Conservation (phyloP, 2,888 invertebrate species). For the Xestia xanthographa region DNA sequence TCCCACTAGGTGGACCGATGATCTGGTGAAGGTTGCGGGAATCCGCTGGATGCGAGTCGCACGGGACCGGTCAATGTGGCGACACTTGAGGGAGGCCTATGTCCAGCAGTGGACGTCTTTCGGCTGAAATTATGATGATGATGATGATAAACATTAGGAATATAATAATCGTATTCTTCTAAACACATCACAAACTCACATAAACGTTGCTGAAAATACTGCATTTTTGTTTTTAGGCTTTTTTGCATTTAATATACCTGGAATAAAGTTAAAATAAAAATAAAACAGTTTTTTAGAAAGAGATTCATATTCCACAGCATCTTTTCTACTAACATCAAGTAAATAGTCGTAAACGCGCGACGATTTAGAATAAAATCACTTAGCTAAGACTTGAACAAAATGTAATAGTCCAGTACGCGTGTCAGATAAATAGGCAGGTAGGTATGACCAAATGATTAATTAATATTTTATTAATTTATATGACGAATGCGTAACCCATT, state of each 20-base stretch:
- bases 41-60: too few relatives aligned
- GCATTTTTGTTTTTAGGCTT: background rate
- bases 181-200: background rate
- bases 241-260: background rate
- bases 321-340: too few relatives aligned
- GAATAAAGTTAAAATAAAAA: background rate
- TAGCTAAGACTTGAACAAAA: background rate
- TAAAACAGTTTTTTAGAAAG: background rate
- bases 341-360: background rate
- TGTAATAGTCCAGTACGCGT: background rate
- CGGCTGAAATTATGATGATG: too few relatives aligned
- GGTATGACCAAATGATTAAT: slow-evolving; percentile 41
- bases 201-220: background rate
- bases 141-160: background rate
- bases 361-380: background rate
- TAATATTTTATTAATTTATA: slow-evolving; percentile 49
- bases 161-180: background rate
- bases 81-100: too few relatives aligned
- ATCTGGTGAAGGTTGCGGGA: too few relatives aligned
- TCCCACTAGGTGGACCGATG: too few relatives aligned
- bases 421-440: background rate
- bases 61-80: too few relatives aligned
- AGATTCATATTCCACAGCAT: background rate
- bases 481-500: slow-evolving; percentile 29
- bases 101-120: too few relatives aligned